phyloP scores from a whole-genome alignment of 2,113 vertebrate species.

The Corydoras sp. region DNA sequence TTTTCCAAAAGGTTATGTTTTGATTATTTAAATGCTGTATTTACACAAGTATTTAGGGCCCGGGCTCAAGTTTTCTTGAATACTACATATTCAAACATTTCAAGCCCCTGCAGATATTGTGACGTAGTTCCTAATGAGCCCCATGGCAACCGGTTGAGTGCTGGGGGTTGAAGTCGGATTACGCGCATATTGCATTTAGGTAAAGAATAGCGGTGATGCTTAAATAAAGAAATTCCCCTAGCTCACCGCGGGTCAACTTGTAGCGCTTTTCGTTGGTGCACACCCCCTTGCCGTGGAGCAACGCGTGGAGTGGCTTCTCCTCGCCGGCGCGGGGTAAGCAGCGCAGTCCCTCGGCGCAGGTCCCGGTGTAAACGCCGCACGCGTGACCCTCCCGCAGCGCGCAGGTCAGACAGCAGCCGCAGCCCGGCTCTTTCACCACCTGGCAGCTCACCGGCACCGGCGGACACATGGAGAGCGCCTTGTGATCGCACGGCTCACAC shows the following conservation, averaged over 20 bases:
- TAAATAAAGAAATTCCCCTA: not conserved
- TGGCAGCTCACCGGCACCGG: constrained; percentile 80
- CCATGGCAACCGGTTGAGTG: no score
- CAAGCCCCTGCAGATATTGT: no score
- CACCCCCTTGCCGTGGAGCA: constrained; percentile 86
- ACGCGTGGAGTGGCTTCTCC: constrained; percentile 92
- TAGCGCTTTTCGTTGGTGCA: constrained; percentile 88
- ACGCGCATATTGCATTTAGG: not conserved
- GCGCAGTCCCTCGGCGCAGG: constrained; percentile 85
- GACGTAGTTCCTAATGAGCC: no score
- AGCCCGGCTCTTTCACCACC: constrained; percentile 93
- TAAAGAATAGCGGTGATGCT: not conserved
- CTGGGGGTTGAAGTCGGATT: no score
- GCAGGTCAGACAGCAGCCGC: constrained; percentile 96
- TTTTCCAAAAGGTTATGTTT: no score
- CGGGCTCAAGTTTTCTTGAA: not conserved
- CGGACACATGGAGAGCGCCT: constrained; percentile 83
- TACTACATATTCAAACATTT: not conserved
- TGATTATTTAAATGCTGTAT: no score
- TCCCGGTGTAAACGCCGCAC: constrained; percentile 94
- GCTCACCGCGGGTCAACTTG: constrained; percentile 71
- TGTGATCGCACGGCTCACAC: constrained; percentile 89
- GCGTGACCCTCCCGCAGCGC: constrained; percentile 84
- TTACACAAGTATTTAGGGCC: no score
- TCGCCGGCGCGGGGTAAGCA: constrained; percentile 89